Conservation (phyloP, 1,140 invertebrate genomes). For the Lordiphosa stackelbergi region DNA sequence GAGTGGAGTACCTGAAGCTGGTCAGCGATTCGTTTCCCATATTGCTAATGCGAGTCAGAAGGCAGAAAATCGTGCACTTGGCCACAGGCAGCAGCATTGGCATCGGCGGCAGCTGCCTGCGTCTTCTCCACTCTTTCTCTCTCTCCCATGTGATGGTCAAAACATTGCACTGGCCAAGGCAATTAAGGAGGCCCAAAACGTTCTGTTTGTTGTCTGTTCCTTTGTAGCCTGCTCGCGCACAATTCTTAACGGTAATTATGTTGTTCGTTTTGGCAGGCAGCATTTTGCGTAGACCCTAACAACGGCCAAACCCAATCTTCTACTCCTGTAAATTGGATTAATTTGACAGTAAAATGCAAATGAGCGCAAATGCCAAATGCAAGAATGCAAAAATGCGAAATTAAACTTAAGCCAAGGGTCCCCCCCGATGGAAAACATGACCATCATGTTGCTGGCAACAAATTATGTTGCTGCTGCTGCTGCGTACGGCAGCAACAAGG, state of each 20-base stretch:
- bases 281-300: conserved; percentile 49
- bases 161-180: conserved; percentile 54
- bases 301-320: conserved; percentile 16
- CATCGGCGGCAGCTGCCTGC: conserved; percentile 22
- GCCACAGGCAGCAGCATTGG: conserved; percentile 24
- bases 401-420: conserved; percentile 52
- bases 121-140: conserved; percentile 10
- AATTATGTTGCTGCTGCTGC: conserved; percentile 54
- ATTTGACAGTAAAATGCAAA: conserved; percentile 77
- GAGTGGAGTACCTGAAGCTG: conserved; percentile 16
- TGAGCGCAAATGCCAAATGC: conserved; percentile 67
- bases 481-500: conserved; percentile 26
- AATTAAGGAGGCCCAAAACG: conserved; percentile 73
- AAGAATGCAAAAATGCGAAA: conserved; percentile 45
- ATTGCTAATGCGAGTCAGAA: conserved; percentile 59
- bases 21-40: conserved; percentile 75
- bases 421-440: conserved; percentile 12
- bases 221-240: conserved; percentile 25
- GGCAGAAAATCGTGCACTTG: conserved; percentile 50
- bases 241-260: conserved; percentile 76
- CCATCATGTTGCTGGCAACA: conserved; percentile 61
- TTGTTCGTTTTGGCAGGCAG: conserved; percentile 72
- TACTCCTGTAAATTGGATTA: conserved; percentile 74
- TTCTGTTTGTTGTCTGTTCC: conserved; percentile 36
- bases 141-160: conserved; percentile 43